A percentile compares a stretch with the other conserved stretches of the same genome.
phyloP scores from a whole-genome alignment of 2,888 invertebrate genomes.

The Cantharis flavilabris region DNA sequence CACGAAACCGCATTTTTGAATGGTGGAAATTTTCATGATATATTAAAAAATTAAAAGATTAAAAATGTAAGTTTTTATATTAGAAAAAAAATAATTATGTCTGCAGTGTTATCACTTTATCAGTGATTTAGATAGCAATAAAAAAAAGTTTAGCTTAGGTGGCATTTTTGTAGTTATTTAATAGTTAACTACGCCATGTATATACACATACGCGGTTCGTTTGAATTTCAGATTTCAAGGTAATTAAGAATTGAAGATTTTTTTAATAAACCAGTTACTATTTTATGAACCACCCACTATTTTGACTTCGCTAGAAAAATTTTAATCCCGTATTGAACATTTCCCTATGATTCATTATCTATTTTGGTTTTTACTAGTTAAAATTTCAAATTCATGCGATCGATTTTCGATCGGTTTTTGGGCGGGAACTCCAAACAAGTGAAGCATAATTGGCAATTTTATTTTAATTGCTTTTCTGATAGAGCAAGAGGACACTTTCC shows the following conservation, averaged over 20 bases:
- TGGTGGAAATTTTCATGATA: not conserved
- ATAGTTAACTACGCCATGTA: not conserved
- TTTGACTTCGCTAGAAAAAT: not conserved
- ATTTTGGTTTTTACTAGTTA: not conserved
- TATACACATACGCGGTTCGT: not conserved
- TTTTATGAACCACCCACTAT: conserved; percentile 1
- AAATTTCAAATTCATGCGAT: not conserved
- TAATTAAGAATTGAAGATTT: not conserved
- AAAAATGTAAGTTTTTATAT: not conserved
- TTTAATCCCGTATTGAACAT: not conserved
- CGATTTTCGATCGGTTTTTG: not conserved
- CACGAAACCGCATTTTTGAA: not conserved
- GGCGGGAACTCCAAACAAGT: not conserved
- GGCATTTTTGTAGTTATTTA: not conserved
- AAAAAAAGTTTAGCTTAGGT: not conserved
- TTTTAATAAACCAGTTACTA: not conserved
- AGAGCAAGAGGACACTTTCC: not conserved
- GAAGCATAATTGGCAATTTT: not conserved
- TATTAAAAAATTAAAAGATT: not conserved
- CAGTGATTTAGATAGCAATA: not conserved
- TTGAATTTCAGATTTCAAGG: not conserved
- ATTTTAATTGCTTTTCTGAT: not conserved
- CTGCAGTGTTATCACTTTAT: not conserved
- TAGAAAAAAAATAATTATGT: not conserved
- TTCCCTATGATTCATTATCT: not conserved